Conservation (phyloP, 1,140 invertebrate genomes). For the Bombus impatiens region DNA sequence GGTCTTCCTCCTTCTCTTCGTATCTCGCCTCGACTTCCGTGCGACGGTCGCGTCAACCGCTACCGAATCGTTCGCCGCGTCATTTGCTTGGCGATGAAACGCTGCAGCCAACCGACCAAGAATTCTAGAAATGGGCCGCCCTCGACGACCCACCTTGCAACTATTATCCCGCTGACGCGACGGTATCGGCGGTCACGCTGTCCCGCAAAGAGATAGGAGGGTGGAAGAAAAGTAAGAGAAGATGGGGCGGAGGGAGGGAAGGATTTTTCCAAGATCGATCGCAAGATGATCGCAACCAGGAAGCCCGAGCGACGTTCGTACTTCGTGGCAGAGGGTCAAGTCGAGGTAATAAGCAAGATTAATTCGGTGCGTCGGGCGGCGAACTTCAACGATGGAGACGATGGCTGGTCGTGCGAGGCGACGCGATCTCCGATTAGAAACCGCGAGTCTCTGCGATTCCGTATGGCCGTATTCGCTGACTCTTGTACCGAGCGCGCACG, state of each 20-base stretch:
- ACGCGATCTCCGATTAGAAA: slow-evolving; percentile 19
- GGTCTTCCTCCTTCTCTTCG: neutral
- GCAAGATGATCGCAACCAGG: neutral
- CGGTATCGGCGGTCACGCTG: too few species aligned
- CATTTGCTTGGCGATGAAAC: neutral
- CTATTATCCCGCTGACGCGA: too few species aligned
- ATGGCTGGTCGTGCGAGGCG: too few species aligned
- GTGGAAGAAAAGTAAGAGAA: too few species aligned
- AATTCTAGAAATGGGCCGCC: neutral
- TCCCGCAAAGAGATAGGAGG: too few species aligned
- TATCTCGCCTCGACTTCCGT: neutral
- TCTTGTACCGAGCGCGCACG: neutral
- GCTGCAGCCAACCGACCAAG: neutral
- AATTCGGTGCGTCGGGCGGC: slow-evolving; percentile 24
- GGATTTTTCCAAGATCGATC: slow-evolving; percentile 18
- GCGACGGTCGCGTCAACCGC: neutral
- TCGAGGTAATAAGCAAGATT: slow-evolving; percentile 38
- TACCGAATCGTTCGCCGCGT: neutral
- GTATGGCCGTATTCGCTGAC: neutral
- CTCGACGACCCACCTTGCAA: neutral
- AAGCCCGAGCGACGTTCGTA: neutral
- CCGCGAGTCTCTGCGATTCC: neutral
- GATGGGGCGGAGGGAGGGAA: too few species aligned
- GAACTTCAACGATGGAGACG: neutral
- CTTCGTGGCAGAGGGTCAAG: slow-evolving; percentile 25